Percentiles rank a stretch among this genome's conserved stretches.
phyloP scores from a whole-genome alignment of 2,113 vertebrate genomes.

The Dicerorhinus sumatrensis region DNA sequence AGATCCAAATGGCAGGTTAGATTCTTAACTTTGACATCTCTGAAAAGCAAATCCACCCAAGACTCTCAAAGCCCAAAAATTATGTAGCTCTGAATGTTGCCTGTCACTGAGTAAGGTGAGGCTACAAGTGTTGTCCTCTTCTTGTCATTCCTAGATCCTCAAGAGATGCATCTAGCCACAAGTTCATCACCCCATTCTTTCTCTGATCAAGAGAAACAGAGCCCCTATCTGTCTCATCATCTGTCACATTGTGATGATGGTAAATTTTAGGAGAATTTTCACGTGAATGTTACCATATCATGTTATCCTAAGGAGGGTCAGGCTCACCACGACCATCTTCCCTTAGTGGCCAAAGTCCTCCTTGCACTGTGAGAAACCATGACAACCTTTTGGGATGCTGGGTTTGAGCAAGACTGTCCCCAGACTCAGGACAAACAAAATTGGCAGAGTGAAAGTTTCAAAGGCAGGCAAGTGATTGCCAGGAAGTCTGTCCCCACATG shows the following conservation, averaged over 20 bases:
- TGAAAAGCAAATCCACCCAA: background rate
- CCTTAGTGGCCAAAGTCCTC: background rate
- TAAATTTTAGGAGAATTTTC: background rate
- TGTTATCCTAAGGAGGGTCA: accelerated
- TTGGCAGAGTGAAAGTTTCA: background rate
- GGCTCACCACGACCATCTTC: background rate
- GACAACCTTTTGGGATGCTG: background rate
- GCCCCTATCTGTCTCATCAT: background rate
- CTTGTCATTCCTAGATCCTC: too few relatives aligned
- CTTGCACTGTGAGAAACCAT: accelerated
- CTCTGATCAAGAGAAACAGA: background rate
- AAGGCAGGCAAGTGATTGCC: too few relatives aligned
- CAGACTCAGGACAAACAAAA: background rate
- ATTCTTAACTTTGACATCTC: background rate
- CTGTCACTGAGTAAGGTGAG: too few relatives aligned
- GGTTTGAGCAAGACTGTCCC: background rate
- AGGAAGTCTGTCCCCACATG: background rate
- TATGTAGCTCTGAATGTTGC: too few relatives aligned
- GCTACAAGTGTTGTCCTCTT: background rate
- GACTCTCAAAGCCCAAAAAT: background rate
- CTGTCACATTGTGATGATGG: background rate
- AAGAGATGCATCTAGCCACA: background rate
- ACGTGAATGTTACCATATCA: too few relatives aligned
- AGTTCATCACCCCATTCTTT: too few relatives aligned
- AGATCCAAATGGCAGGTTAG: background rate